A percentile compares a stretch with the other conserved stretches of the same genome.
phyloP scores from a whole-genome alignment of 1,140 invertebrate genomes.

The Trachymyrmex cornetzi region DNA sequence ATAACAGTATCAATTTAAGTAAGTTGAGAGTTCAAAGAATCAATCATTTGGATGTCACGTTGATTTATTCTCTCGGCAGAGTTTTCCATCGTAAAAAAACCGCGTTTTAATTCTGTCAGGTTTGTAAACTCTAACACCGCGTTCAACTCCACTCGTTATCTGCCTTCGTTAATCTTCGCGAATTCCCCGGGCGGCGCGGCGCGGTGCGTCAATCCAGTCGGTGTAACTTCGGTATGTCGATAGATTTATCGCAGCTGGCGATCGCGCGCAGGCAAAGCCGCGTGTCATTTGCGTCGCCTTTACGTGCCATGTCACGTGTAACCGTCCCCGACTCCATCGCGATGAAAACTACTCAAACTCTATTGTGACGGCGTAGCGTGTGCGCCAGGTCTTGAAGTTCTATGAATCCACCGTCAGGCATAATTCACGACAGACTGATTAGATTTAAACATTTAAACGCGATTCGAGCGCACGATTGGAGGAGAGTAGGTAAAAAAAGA shows the following conservation, averaged over 20 bases:
- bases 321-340: constrained; percentile 33
- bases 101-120: background rate
- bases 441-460: constrained; percentile 3
- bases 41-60: background rate
- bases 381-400: constrained; percentile 14
- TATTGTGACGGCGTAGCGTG: constrained; percentile 19
- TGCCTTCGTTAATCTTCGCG: constrained; percentile 69
- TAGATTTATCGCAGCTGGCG: constrained; percentile 66
- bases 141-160: constrained; percentile 68
- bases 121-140: constrained; percentile 1
- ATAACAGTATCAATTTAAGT: background rate
- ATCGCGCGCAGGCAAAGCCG: constrained; percentile 24
- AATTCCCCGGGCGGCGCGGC: constrained; percentile 30
- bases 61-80: background rate
- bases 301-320: constrained; percentile 33
- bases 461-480: background rate
- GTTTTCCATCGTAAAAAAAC: background rate
- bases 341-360: constrained; percentile 46
- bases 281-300: constrained; percentile 39
- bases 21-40: background rate
- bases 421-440: constrained; percentile 12
- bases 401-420: background rate
- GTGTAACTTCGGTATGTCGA: constrained; percentile 64
- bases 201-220: constrained; percentile 61
- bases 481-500: no score